Percentiles rank a stretch among this genome's conserved stretches.
Conservation (phyloP, 2,888 invertebrate genomes). For the Macaria liturata region DNA sequence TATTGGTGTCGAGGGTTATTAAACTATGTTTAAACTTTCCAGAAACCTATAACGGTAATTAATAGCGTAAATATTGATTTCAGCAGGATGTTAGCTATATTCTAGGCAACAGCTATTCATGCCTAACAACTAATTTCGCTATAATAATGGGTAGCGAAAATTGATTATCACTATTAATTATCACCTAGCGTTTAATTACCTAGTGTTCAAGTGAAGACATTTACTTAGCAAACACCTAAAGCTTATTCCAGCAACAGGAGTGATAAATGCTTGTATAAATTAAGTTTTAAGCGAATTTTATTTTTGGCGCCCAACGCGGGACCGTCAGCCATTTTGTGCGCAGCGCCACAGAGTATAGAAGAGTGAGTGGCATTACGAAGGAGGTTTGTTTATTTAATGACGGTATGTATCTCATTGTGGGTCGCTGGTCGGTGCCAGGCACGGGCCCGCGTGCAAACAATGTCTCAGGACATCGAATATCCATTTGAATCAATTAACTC, state of each 20-base stretch:
- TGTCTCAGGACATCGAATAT: constrained; percentile 16
- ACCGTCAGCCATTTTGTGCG: constrained; percentile 29
- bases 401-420: constrained; percentile 20
- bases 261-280: constrained; percentile 21
- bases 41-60: too few relatives aligned
- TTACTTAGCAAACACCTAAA: constrained; percentile 10
- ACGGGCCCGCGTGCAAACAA: constrained; percentile 17
- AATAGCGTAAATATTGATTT: too few relatives aligned
- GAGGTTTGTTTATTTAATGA: constrained; percentile 38
- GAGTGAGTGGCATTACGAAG: constrained; percentile 33
- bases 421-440: constrained; percentile 30
- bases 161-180: too few relatives aligned
- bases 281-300: constrained; percentile 18
- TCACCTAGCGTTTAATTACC: background rate
- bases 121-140: background rate
- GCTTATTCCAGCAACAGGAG: constrained; percentile 11
- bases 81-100: too few relatives aligned
- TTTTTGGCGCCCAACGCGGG: constrained; percentile 31
- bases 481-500: constrained; percentile 33
- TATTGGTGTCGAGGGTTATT: too few relatives aligned
- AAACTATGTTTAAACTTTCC: too few relatives aligned
- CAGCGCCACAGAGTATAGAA: constrained; percentile 21
- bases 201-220: constrained; percentile 14
- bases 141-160: too few relatives aligned
- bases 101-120: background rate